These are phyloP conservation scores for Melipona beecheii DNA, from an alignment of 2,888 invertebrate genomes.

Conservation along the genomic window DNA sequence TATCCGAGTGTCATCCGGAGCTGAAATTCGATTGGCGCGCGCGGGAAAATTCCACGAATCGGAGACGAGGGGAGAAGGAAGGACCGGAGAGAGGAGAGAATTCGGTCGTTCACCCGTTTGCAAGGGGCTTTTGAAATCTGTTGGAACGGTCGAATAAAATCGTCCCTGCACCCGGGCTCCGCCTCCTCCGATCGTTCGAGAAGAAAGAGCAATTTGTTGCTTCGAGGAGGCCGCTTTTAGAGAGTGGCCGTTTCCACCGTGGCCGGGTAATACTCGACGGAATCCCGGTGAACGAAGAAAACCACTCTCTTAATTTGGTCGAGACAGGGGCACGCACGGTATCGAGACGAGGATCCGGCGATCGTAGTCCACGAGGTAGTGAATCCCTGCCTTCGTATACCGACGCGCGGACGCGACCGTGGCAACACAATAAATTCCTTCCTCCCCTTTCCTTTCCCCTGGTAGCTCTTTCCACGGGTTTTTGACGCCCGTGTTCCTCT, in stretches of 20 bases:
- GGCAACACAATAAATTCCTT: conserved; percentile 68
- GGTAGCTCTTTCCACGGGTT: conserved; percentile 72
- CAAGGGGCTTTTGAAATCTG: conserved; percentile 9
- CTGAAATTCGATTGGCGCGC: not conserved
- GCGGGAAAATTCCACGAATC: conserved; percentile 28
- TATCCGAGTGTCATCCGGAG: not conserved
- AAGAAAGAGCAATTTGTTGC: conserved; percentile 61
- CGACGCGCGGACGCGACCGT: conserved; percentile 14
- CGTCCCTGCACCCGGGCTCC: conserved; percentile 1
- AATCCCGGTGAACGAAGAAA: conserved; percentile 62
- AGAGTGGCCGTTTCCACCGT: conserved; percentile 31
- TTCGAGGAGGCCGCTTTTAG: conserved; percentile 40
- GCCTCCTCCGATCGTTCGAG: conserved; percentile 12
- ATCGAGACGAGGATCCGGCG: conserved; percentile 51
- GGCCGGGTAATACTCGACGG: conserved; percentile 37
- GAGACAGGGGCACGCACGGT: conserved; percentile 26
- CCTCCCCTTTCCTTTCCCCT: conserved; percentile 59
- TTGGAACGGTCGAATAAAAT: conserved; percentile 44
- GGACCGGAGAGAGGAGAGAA: not conserved
- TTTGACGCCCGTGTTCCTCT: conserved; percentile 78
- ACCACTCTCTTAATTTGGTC: conserved; percentile 67
- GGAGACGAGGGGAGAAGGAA: not conserved
- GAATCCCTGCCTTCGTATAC: conserved; percentile 35
- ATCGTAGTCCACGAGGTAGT: conserved; percentile 13
- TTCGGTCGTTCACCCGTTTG: conserved; percentile 7